A percentile compares a stretch with the other conserved stretches of the same genome.
These are phyloP conservation scores for Lucinisca nassula DNA, from an alignment of 2,888 invertebrate genomes.

Conservation along the genomic window DNA sequence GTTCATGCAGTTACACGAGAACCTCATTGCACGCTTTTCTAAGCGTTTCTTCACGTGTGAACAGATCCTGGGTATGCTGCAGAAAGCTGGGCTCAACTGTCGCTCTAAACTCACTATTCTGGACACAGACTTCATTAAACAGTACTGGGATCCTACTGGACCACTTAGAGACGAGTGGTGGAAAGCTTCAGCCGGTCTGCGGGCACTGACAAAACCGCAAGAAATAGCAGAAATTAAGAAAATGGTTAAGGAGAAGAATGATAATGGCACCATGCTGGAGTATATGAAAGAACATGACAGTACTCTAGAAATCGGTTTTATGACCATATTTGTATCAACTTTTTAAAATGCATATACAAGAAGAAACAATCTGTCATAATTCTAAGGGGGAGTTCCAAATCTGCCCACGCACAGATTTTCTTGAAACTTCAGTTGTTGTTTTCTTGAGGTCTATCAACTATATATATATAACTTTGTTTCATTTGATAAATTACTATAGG, in stretches of 20 bases:
- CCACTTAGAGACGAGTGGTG: constrained; percentile 28
- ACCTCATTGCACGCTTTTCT: neutral
- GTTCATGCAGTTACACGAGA: constrained; percentile 8
- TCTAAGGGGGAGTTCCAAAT: too few relatives aligned
- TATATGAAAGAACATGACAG: constrained; percentile 24
- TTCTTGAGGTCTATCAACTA: too few relatives aligned
- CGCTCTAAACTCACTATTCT: constrained; percentile 23
- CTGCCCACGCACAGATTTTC: too few relatives aligned
- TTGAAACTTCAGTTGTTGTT: too few relatives aligned
- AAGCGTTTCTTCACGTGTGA: neutral
- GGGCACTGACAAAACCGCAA: constrained; percentile 7
- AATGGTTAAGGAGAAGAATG: constrained; percentile 13
- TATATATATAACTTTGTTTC: too few relatives aligned
- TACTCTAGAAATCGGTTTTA: neutral
- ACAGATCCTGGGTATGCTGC: neutral
- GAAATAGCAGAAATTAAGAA: constrained; percentile 17
- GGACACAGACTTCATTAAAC: neutral
- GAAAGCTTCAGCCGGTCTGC: neutral
- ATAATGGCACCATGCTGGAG: constrained; percentile 19
- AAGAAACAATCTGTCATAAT: too few relatives aligned
- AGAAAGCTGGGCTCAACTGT: neutral
- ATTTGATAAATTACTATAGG: too few relatives aligned
- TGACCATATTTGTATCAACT: constrained; percentile 32
- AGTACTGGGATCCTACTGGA: constrained; percentile 19
- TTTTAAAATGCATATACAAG: too few relatives aligned